Evolutionary conservation across 2,113 vertebrate species (phyloP).

Genomic region (Erythrolamprus reginae): DNA sequence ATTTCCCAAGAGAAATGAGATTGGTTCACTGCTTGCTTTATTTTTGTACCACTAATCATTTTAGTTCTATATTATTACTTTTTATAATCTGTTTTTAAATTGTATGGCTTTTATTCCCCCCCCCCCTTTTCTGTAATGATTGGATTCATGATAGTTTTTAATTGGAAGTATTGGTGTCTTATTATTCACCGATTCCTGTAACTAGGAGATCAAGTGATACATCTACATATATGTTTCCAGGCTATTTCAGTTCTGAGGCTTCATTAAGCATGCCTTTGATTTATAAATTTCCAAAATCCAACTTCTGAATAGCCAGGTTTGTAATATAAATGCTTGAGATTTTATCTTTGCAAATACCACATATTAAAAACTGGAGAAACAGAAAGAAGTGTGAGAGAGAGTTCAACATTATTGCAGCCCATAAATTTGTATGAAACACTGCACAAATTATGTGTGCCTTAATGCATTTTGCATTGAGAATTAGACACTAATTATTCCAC

Average conservation of each 20-base stretch:
- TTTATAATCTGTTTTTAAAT: not conserved
- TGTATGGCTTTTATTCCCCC: not conserved
- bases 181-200: not conserved
- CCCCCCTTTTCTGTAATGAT: too few species aligned
- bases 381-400: not conserved
- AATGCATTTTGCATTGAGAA: conserved; percentile 33
- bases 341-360: not conserved
- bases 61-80: not conserved
- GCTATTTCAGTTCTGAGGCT: not conserved
- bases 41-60: not conserved
- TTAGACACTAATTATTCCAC: not conserved
- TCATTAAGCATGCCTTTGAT: not conserved
- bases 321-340: not conserved
- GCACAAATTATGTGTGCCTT: not conserved
- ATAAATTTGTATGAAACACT: not conserved
- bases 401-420: not conserved
- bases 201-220: not conserved
- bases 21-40: not conserved
- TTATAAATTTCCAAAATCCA: conserved; percentile 21
- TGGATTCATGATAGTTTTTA: not conserved
- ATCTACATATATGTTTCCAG: not conserved
- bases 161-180: not conserved
- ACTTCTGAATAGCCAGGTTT: conserved; percentile 27
- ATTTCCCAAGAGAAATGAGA: not conserved
- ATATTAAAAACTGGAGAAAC: not conserved